These are phyloP conservation scores for Mactromeris polynyma DNA, from an alignment of 2,888 invertebrate species.

Conservation along the genomic window DNA sequence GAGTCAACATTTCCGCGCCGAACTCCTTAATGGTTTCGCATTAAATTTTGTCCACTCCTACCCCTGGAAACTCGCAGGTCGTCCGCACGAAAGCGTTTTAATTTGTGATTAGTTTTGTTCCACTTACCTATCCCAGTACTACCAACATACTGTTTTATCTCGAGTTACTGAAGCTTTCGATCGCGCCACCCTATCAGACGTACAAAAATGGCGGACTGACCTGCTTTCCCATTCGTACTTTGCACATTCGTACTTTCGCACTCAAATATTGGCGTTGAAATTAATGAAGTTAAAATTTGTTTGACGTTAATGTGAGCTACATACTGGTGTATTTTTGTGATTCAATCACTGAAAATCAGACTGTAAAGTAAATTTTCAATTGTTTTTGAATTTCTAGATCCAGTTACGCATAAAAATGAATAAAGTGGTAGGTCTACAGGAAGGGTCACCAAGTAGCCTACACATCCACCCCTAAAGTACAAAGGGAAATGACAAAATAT, in stretches of 20 bases:
- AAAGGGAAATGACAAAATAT: no score
- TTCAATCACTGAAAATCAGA: no score
- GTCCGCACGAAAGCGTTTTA: neutral
- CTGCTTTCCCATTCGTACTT: neutral
- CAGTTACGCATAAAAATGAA: no score
- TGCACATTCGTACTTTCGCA: conserved; percentile 21
- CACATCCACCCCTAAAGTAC: no score
- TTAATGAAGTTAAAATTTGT: no score
- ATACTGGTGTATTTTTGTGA: no score
- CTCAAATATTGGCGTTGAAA: neutral
- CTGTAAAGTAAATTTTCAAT: no score
- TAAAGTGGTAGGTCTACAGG: no score
- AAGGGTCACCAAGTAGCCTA: no score
- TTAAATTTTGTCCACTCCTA: conserved; percentile 18
- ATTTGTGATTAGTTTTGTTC: neutral
- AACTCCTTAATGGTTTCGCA: neutral
- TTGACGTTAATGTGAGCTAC: no score
- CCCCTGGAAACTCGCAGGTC: neutral
- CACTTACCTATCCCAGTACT: neutral
- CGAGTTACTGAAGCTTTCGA: neutral
- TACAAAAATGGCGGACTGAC: conserved; percentile 27
- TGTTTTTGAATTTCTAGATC: no score
- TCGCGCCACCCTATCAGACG: neutral
- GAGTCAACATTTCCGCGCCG: conserved; percentile 14
- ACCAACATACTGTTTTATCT: neutral